Conservation (phyloP, 1,140 invertebrate species). For the Oryzaephilus surinamensis region DNA sequence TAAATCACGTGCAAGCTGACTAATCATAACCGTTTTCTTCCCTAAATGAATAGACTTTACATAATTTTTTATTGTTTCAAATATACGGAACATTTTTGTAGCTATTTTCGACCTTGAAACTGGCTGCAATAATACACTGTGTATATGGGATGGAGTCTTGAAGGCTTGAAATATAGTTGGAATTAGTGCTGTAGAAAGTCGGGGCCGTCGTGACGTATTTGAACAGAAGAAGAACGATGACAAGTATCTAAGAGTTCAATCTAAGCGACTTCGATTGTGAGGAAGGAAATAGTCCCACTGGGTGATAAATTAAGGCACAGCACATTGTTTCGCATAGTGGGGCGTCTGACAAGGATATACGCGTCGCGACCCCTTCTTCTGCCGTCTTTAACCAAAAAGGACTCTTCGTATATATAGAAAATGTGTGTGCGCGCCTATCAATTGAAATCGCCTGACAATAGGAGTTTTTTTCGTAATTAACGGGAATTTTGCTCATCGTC, state of each 20-base stretch:
- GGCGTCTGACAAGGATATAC: slow-evolving; percentile 29
- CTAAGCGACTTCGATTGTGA: slow-evolving; percentile 26
- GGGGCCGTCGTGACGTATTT: no score
- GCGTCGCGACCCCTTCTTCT: slow-evolving; percentile 18
- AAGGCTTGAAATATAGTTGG: no score
- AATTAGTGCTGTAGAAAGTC: no score
- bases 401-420: slow-evolving; percentile 21
- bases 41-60: no score
- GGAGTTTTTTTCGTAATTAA: slow-evolving; percentile 28
- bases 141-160: no score
- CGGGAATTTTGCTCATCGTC: slow-evolving; percentile 22
- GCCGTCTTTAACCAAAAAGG: slow-evolving; percentile 21
- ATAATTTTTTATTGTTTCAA: no score
- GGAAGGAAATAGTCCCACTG: slow-evolving; percentile 28
- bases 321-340: slow-evolving; percentile 27
- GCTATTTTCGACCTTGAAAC: no score
- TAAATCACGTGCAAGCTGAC: no score
- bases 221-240: slow-evolving; percentile 26
- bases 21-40: no score
- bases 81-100: no score
- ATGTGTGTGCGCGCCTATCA: slow-evolving; percentile 23
- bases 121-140: no score
- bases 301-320: slow-evolving; percentile 28
- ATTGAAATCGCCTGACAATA: slow-evolving; percentile 26
- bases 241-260: slow-evolving; percentile 26